Percentiles rank a stretch among this genome's conserved stretches.
phyloP scores from a whole-genome alignment of 2,888 invertebrate species.

The Drosophila nr. fundita region DNA sequence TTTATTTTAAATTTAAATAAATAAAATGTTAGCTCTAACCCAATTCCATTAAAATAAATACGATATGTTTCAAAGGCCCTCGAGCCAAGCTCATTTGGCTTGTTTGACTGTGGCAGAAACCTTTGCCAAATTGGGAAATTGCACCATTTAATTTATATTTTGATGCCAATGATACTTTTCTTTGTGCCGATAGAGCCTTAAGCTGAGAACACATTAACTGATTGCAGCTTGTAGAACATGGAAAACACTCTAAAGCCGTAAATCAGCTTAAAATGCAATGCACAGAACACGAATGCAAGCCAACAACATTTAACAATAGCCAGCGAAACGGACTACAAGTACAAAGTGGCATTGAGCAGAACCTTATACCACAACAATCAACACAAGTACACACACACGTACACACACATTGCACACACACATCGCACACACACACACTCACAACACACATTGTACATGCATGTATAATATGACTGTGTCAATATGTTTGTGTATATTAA shows the following conservation, averaged over 20 bases:
- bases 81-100: not conserved
- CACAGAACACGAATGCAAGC: constrained; percentile 25
- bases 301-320: constrained; percentile 29
- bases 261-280: constrained; percentile 53
- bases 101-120: not conserved
- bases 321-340: constrained; percentile 58
- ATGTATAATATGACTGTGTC: not conserved
- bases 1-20: not conserved
- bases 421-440: not conserved
- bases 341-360: constrained; percentile 46
- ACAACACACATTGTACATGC: not conserved
- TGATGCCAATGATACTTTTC: constrained; percentile 7
- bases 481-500: constrained; percentile 11
- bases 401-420: not conserved
- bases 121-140: constrained; percentile 17
- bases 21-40: not conserved
- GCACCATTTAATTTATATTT: constrained; percentile 20
- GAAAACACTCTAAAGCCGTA: constrained; percentile 39
- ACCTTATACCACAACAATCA: constrained; percentile 4
- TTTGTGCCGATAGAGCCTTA: not conserved
- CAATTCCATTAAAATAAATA: not conserved
- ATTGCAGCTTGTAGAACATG: constrained; percentile 31
- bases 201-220: constrained; percentile 24
- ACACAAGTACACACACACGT: not conserved
- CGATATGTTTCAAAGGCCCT: not conserved